Evolutionary conservation across 1,140 invertebrate genomes (phyloP).

Genomic region (Sarcophaga bullata): DNA sequence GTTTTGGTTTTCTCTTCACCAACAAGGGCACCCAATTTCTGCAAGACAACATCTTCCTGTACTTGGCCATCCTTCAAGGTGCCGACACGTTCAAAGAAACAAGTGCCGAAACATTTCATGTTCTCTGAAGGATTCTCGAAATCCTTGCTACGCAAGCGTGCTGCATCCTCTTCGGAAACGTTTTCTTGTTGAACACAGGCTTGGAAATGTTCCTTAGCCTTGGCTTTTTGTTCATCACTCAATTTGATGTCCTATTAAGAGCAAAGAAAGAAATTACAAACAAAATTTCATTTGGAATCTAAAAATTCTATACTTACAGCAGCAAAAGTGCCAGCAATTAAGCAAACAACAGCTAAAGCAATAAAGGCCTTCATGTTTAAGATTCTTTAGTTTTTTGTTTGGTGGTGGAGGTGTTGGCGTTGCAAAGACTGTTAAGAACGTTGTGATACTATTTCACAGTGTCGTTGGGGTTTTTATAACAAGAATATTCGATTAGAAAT

Average conservation of each 20-base stretch:
- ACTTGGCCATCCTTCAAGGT: conserved; percentile 8
- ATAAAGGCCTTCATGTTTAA: conserved; percentile 27
- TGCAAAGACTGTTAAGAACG: neutral
- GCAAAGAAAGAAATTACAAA: neutral
- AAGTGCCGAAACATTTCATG: conserved; percentile 39
- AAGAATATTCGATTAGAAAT: neutral
- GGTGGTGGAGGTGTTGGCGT: neutral
- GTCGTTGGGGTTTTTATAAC: neutral
- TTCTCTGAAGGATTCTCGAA: neutral
- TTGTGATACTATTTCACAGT: neutral
- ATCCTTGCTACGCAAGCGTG: conserved; percentile 11
- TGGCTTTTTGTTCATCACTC: conserved; percentile 36
- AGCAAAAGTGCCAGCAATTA: conserved; percentile 3
- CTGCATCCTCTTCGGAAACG: conserved; percentile 20
- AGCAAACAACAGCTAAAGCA: conserved; percentile 29
- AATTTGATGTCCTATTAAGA: neutral
- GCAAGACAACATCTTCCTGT: conserved; percentile 6
- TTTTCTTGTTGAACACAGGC: conserved; percentile 25
- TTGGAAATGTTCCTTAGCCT: neutral
- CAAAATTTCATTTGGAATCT: neutral
- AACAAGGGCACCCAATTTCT: neutral
- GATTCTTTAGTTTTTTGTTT: conserved; percentile 16
- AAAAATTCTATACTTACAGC: conserved; percentile 2
- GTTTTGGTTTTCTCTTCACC: conserved; percentile 22
- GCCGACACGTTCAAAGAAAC: conserved; percentile 29